Conservation (phyloP, 1,140 invertebrate species). For the Ephestia elutella region DNA sequence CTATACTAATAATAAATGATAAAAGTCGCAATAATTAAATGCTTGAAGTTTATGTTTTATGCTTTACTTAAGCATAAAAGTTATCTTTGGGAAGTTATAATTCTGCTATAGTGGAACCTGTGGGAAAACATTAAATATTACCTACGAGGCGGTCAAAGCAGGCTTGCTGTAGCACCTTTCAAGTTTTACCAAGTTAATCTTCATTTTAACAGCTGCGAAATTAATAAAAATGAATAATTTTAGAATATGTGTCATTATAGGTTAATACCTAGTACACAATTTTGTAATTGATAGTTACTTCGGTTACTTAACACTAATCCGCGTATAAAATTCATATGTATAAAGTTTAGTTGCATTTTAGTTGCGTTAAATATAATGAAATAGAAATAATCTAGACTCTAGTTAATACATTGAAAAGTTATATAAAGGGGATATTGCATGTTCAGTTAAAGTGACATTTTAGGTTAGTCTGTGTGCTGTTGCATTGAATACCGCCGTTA, state of each 20-base stretch:
- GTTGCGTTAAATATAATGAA: no score
- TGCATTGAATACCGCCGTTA: constrained; percentile 2
- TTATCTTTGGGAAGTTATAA: neutral
- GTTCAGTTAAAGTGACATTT: neutral
- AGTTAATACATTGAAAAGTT: constrained; percentile 10
- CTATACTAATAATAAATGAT: no score
- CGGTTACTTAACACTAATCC: no score
- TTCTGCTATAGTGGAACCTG: neutral
- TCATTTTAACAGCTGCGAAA: neutral
- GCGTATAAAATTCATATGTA: no score
- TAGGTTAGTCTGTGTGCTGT: neutral
- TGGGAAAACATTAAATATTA: neutral
- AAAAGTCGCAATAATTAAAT: neutral
- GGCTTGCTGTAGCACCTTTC: neutral
- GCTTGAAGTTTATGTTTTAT: neutral
- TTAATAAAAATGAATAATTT: neutral
- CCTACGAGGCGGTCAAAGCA: neutral
- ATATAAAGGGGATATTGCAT: constrained; percentile 1
- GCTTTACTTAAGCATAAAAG: constrained; percentile 5
- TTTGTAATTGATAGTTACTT: no score
- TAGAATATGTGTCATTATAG: neutral
- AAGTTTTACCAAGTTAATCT: neutral
- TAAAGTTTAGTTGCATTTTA: no score
- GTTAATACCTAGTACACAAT: no score
- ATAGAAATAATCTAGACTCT: neutral